Evolutionary conservation across 2,888 invertebrate genomes (phyloP).

Genomic region (Nesidiocoris tenuis): DNA sequence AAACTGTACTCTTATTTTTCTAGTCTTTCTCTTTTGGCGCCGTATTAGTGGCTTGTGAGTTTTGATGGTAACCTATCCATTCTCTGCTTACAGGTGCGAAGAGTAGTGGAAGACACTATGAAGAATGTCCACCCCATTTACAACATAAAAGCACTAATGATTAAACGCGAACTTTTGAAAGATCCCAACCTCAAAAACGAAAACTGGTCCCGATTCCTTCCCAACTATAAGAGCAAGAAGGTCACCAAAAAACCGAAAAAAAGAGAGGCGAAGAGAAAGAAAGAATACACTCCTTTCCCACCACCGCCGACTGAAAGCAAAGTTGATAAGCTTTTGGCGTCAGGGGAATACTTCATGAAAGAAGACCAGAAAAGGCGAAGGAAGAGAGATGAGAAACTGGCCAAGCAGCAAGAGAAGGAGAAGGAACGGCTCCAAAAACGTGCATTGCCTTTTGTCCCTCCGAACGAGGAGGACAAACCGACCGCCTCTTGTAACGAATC

Average conservation of each 20-base stretch:
- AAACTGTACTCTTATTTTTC: too few species aligned
- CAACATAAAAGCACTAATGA: conserved; percentile 96
- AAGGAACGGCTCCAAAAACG: conserved; percentile 74
- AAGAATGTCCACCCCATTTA: conserved; percentile 98
- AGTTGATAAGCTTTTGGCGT: conserved; percentile 85
- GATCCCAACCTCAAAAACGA: conserved; percentile 89
- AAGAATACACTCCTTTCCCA: conserved; percentile 96
- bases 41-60: too few species aligned
- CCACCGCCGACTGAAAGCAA: conserved; percentile 91
- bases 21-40: too few species aligned
- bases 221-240: conserved; percentile 88
- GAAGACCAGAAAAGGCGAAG: conserved; percentile 75
- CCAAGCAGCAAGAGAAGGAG: conserved; percentile 72
- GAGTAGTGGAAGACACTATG: conserved; percentile 95
- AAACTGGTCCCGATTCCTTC: conserved; percentile 95
- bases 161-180: conserved; percentile 90
- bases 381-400: conserved; percentile 70
- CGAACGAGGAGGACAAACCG: conserved; percentile 61
- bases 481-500: conserved; percentile 49
- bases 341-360: conserved; percentile 95
- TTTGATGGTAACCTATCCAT: too few species aligned
- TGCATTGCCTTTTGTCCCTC: conserved; percentile 79
- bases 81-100: conserved; percentile 62
- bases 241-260: conserved; percentile 54
- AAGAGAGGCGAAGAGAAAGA: conserved; percentile 69